phyloP scores from a whole-genome alignment of 2,113 vertebrate species.

The Diphyllodes magnificus region DNA sequence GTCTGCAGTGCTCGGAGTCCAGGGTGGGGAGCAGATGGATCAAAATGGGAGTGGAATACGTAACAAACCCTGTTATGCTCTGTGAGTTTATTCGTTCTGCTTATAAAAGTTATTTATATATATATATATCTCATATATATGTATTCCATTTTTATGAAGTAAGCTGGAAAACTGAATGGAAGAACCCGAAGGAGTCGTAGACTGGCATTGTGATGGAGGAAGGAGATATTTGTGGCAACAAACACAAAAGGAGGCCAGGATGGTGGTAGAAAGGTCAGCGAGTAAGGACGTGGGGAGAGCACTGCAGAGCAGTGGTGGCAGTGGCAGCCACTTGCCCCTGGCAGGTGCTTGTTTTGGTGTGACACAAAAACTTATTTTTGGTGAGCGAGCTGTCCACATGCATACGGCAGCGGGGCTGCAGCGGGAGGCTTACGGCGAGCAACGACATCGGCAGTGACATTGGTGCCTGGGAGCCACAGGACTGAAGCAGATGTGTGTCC shows the following conservation, averaged over 20 bases:
- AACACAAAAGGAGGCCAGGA: neutral
- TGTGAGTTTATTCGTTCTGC: neutral
- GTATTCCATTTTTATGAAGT: neutral
- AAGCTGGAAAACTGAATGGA: neutral
- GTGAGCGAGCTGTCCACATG: neutral
- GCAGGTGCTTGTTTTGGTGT: conserved; percentile 34
- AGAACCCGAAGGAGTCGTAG: neutral
- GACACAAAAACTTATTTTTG: conserved; percentile 44
- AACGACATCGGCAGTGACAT: neutral
- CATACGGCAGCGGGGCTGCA: neutral
- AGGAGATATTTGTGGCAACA: neutral
- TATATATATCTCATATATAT: too few relatives aligned
- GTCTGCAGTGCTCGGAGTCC: neutral
- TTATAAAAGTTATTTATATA: neutral
- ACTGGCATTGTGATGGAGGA: neutral
- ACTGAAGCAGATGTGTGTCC: neutral
- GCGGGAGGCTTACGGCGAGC: neutral
- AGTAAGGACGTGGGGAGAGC: neutral
- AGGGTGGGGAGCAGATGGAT: neutral
- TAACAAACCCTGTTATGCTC: neutral
- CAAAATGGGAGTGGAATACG: neutral
- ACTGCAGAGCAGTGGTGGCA: neutral
- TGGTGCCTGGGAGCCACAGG: neutral
- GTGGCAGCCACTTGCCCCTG: neutral
- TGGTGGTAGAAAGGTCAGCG: conserved; percentile 21